Evolutionary conservation across 2,888 invertebrate species (phyloP).

Genomic region (Trisateles emortualis): DNA sequence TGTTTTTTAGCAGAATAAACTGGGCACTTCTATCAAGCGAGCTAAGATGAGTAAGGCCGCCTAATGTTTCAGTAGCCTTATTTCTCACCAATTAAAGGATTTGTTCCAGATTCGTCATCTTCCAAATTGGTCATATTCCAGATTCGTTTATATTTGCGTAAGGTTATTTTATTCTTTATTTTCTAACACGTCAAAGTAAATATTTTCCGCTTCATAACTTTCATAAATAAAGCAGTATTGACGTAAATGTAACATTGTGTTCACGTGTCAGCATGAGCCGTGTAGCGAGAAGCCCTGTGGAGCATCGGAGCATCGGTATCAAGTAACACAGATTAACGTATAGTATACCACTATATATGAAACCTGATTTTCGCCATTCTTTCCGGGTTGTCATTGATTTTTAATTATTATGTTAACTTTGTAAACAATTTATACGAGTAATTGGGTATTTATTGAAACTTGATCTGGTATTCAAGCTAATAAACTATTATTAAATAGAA

Average conservation of each 20-base stretch:
- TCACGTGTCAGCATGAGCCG: conserved; percentile 43
- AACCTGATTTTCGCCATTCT: conserved; percentile 31
- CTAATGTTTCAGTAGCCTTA: too few species aligned
- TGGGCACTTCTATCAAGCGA: too few species aligned
- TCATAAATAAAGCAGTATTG: conserved; percentile 14
- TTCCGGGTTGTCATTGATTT: conserved; percentile 20
- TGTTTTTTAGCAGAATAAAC: too few species aligned
- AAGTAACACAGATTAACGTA: conserved; percentile 45
- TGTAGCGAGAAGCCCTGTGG: conserved; percentile 47
- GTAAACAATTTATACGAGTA: background rate
- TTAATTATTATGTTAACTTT: background rate
- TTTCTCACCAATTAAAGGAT: too few species aligned
- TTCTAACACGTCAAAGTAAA: conserved; percentile 10
- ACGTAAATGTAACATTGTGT: conserved; percentile 10
- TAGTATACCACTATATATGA: conserved; percentile 23
- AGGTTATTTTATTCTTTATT: background rate
- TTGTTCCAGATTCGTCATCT: too few species aligned
- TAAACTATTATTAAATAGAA: too few species aligned
- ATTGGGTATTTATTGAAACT: too few species aligned
- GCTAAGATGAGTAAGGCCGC: too few species aligned
- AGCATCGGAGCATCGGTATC: conserved; percentile 33
- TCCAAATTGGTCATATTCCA: too few species aligned
- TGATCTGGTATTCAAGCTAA: too few species aligned
- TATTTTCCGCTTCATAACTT: conserved; percentile 12
- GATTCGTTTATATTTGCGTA: too few species aligned